Base-by-base conservation (phyloP, 2,888 invertebrate species). In the Drepanosiphum platanoidis region DNA sequence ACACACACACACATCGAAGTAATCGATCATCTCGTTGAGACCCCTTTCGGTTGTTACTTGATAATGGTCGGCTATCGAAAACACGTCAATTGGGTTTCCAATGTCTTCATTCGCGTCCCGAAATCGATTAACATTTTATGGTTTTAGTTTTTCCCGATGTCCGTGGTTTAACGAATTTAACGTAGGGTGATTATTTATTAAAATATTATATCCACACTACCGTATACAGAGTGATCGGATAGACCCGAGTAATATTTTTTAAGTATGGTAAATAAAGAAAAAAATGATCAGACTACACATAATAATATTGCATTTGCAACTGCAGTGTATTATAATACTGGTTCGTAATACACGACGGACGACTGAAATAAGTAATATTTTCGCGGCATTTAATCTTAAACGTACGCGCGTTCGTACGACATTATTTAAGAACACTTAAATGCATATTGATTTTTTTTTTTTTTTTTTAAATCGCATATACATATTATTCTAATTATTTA, bases 21-120 rank as follows among this genome's bases (percentile, higher is more conserved):
- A 84, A 84, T 84, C 84, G 84, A 84, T 84, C 84, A 84, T 75
- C 68, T 84, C 30, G 46, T 77, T 66, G 75, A 68, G 75, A 84
- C 75, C 84, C 75, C 68, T 84, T 84, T n/a, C 68, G 74, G 71
- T 82, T 72, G 71, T 82, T 72, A 61, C 61, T 61, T 30, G 11
- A 66, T 79, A 79, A 79, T 80, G 70, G 39, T 30, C 27, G 52
- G 70, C 30, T 71, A 81, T 71, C 30, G 71, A 39, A 75, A 68
- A 66, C n/a, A n/a, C 84, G 84, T 77, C 75, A 68, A 77, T 84
- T 75, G 46, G 75, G 36, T 58, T 61, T 39, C 39, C 30, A 30
- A 68, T 22, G 30, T 84, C 83, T 84, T 84, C 42, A 74, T 68
- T 74, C 39, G 34, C 81, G 30, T 83, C 42, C n/a, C 64, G n/a